Evolutionary conservation across 2,888 invertebrate species (phyloP), one percentile per base, ranked within the genome.

Genomic region (Eueremaeus valkanovi): DNA sequence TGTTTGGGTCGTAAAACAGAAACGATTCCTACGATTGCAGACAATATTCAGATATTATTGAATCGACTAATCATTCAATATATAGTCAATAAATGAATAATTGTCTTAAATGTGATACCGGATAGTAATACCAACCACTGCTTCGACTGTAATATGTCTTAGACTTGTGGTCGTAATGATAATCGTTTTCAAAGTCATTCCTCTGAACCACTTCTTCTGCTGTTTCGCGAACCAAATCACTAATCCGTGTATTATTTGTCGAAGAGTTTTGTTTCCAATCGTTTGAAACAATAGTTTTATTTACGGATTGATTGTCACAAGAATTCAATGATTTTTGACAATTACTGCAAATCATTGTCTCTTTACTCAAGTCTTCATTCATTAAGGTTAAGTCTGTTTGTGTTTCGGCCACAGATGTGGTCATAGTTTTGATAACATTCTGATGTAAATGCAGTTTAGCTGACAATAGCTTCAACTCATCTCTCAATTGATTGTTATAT

Each of bases 41-140:
- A 45, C 6, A 27, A 36, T 66, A n/a, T 18, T n/a, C n/a, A n/a
- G n/a, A n/a, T n/a, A n/a, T n/a, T n/a, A n/a, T n/a, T n/a, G n/a
- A n/a, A n/a, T n/a, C n/a, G n/a, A n/a, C n/a, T n/a, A n/a, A n/a
- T n/a, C n/a, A 36, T 66, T 36, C n/a, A 66, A 11, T 31, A 63
- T 16, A 9, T 18, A 33, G 16, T n/a, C 6, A 33, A 63, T 33
- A 3, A 9, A n/a, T 18, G n/a, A n/a, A 63, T 1, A 29, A 61
- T 61, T 61, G 16, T 29, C 1, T 27, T 6, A 31, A n/a, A 33
- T 31, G 63, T 86, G 87, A 86, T 86, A 92, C 93, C 80, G 92
- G 88, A 86, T 93, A 92, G 82, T 93, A 94, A 85, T 94, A 94
- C 85, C 92, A 94, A 78, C 93, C 93, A 79, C 92, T 90, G 81